phyloP scores from a whole-genome alignment of 2,797 vertebrate genomes.

The Sus cebifrons region DNA sequence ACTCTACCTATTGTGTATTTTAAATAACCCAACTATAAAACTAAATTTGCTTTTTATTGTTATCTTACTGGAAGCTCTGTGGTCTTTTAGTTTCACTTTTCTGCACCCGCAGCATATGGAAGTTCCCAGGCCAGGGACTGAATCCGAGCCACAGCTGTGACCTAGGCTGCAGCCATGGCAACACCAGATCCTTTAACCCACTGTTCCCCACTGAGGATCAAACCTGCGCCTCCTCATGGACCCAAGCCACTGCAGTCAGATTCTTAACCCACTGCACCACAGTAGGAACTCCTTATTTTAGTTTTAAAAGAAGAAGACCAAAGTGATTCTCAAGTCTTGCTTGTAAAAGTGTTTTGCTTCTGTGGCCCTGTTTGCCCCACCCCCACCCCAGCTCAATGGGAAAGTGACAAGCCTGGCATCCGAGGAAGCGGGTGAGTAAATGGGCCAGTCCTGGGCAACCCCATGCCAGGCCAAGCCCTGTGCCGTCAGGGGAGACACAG shows the following conservation, averaged over 20 bases:
- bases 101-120: too few species aligned
- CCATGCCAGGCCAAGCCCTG: neutral
- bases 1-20: neutral
- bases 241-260: too few species aligned
- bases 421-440: neutral
- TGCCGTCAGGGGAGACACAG: neutral
- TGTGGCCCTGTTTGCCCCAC: neutral
- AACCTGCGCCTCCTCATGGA: too few species aligned
- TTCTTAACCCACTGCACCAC: too few species aligned
- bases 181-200: too few species aligned
- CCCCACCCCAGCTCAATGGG: neutral
- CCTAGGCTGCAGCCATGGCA: too few species aligned
- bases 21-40: neutral
- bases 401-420: neutral
- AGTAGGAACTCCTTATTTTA: neutral
- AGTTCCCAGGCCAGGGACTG: too few species aligned
- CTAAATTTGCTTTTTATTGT: neutral
- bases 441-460: rapidly evolving
- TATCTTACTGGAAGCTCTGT: neutral
- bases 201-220: too few species aligned
- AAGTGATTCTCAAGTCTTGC: neutral
- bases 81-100: neutral
- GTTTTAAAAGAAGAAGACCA: conserved; percentile 29
- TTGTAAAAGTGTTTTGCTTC: neutral
- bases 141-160: too few species aligned